Evolutionary conservation across 2,797 vertebrate genomes (phyloP).

Genomic region (Ispidina picta): DNA sequence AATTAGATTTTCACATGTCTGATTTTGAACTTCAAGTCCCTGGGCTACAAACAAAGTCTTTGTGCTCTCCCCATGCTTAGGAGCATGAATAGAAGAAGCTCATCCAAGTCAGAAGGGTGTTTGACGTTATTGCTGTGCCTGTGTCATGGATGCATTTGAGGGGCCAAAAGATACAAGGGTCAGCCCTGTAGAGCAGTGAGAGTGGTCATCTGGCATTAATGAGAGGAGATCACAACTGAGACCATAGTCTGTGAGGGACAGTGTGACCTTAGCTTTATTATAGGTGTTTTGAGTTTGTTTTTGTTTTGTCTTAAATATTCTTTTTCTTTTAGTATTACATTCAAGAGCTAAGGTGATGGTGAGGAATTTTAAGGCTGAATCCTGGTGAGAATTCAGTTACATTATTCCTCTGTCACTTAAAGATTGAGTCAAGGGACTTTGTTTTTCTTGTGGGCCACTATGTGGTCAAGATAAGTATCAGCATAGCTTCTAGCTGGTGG

Average conservation of each 20-base stretch:
- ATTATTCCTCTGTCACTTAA: neutral
- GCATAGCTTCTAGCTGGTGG: neutral
- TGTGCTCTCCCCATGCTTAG: neutral
- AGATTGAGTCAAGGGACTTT: neutral
- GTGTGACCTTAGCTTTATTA: neutral
- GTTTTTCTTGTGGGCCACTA: neutral
- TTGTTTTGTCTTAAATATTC: no score
- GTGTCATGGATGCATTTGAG: neutral
- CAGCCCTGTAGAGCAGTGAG: neutral
- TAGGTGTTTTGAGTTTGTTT: neutral
- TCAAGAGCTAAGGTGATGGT: neutral
- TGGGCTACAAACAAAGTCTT: slow-evolving; percentile 37
- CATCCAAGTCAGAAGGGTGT: slow-evolving; percentile 47
- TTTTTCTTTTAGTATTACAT: neutral
- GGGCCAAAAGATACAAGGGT: neutral
- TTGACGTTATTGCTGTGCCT: neutral
- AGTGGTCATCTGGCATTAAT: neutral
- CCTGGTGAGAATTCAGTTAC: neutral
- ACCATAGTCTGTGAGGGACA: neutral
- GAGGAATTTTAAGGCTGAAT: neutral
- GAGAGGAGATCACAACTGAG: neutral
- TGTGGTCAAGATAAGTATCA: neutral
- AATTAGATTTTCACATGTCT: slow-evolving; percentile 48
- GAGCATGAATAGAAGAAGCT: neutral
- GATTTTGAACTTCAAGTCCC: slow-evolving; percentile 20